Base-by-base conservation (phyloP, 2,113 vertebrate genomes). In the Thoracochromis brauschi region DNA sequence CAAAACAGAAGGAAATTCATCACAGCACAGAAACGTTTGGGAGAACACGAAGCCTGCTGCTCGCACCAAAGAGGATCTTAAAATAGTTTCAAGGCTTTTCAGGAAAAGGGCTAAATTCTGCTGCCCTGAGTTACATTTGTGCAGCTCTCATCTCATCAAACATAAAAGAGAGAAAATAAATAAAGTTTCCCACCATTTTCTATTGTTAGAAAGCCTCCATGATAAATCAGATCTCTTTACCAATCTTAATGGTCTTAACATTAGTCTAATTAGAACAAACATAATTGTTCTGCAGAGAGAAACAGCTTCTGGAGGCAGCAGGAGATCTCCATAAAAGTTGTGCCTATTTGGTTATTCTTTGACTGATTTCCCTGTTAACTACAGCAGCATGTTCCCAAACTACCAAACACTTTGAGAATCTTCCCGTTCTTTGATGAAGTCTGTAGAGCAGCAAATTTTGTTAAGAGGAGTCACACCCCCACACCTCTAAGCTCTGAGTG, bases 31-130 rank as follows among this genome's bases (percentile, higher is more conserved):
- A 42, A 73, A 13, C 1, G 5, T 68, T 68, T 68, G 35, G 19
- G 33, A 0, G 11, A 9, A 45, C 38, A 42, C 13, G 0, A 26
- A 45, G 0, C 2, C 1, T 0, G 65, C 38, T 71, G 2, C 31
- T 53, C 8, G 1, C 13, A 73, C 63, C 35, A 73, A 5, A 4
- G 12, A 42, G 7, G 1, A 71, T 42, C 65, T 71, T 71, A 24
- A 42, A 71, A 40, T 73, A 73, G 13, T 45, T 45, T 26, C n/a
- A 45, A 24, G n/a, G n/a, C 35, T 42, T 71, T 40, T 14, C 8
- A 24, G 0, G 0, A 26, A 60, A 8, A 13, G 0, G n/a, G 63
- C 4, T 9, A 14, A 40, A 21, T 0, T 42, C 12, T 42, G n/a
- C 65, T 42, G 5, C 12, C 7, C 63, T 24, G 35, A 16, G 35